A percentile compares a stretch with the other conserved stretches of the same genome.
phyloP scores from a whole-genome alignment of 2,797 vertebrate species.

The Hippocampus kuda region DNA sequence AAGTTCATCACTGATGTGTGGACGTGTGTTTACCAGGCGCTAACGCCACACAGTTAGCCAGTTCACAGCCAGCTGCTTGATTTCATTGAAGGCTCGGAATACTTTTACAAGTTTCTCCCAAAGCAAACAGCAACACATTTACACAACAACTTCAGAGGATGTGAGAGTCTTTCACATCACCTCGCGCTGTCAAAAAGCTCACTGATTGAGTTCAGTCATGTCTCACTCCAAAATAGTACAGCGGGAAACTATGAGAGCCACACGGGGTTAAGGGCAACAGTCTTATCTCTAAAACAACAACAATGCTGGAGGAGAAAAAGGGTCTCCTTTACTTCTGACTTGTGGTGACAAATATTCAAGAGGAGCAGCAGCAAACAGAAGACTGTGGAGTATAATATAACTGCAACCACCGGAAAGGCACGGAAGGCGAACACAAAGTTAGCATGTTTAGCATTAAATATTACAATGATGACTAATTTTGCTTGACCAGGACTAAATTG shows the following conservation, averaged over 20 bases:
- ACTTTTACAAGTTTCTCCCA: slow-evolving; percentile 39
- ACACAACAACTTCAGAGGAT: slow-evolving; percentile 40
- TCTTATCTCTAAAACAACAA: too few relatives aligned
- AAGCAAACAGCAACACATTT: slow-evolving; percentile 52
- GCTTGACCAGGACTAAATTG: too few relatives aligned
- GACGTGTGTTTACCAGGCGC: slow-evolving; percentile 28
- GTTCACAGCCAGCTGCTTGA: slow-evolving; percentile 43
- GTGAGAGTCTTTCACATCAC: slow-evolving; percentile 33
- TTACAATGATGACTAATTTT: too few relatives aligned
- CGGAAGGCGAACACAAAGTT: too few relatives aligned
- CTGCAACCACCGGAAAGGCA: too few relatives aligned
- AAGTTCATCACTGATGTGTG: slow-evolving; percentile 27
- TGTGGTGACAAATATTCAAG: too few relatives aligned
- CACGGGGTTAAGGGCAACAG: too few relatives aligned
- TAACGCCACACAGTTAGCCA: slow-evolving; percentile 41
- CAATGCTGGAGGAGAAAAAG: too few relatives aligned
- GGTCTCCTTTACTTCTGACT: too few relatives aligned
- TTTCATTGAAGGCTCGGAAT: slow-evolving; percentile 54
- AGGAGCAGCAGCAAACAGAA: too few relatives aligned
- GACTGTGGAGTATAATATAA: too few relatives aligned
- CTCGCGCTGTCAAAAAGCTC: slow-evolving; percentile 5
- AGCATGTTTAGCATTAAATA: too few relatives aligned
- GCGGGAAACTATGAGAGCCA: background rate
- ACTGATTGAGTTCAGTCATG: slow-evolving; percentile 3
- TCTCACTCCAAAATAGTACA: background rate